Percentiles rank a stretch among this genome's conserved stretches.
These are phyloP conservation scores for Anoplophora glabripennis DNA, from an alignment of 1,140 invertebrate genomes.

Conservation along the genomic window DNA sequence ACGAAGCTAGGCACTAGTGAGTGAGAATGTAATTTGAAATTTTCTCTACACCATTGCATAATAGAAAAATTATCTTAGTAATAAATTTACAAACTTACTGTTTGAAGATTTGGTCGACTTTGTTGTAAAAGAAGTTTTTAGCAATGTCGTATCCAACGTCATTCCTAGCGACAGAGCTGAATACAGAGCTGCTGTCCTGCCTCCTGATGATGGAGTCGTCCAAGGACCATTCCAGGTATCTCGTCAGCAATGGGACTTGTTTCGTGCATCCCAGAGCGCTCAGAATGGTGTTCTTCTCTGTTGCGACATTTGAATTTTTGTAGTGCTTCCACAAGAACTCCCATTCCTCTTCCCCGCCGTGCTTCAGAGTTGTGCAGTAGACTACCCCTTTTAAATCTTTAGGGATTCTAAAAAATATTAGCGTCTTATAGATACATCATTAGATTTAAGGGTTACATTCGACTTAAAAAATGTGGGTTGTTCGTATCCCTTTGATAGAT, in stretches of 20 bases:
- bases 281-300: constrained; percentile 64
- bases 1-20: no score
- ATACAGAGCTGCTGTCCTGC: constrained; percentile 66
- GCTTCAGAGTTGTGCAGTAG: constrained; percentile 74
- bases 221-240: constrained; percentile 65
- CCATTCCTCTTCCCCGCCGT: constrained; percentile 75
- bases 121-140: constrained; percentile 60
- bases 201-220: constrained; percentile 62
- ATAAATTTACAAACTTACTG: constrained; percentile 57
- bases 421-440: no score
- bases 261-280: constrained; percentile 66
- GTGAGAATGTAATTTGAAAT: no score
- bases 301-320: constrained; percentile 63
- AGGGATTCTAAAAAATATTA: constrained; percentile 61
- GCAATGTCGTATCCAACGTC: constrained; percentile 62
- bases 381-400: constrained; percentile 68
- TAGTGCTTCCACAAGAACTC: constrained; percentile 76
- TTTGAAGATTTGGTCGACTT: constrained; percentile 57
- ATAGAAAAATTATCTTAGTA: no score
- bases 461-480: no score
- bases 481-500: no score
- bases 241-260: constrained; percentile 70
- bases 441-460: no score
- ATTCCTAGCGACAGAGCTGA: constrained; percentile 56
- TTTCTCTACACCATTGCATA: no score